These are phyloP conservation scores for Arctia plantaginis DNA, from an alignment of 2,888 invertebrate genomes.

Conservation along the genomic window DNA sequence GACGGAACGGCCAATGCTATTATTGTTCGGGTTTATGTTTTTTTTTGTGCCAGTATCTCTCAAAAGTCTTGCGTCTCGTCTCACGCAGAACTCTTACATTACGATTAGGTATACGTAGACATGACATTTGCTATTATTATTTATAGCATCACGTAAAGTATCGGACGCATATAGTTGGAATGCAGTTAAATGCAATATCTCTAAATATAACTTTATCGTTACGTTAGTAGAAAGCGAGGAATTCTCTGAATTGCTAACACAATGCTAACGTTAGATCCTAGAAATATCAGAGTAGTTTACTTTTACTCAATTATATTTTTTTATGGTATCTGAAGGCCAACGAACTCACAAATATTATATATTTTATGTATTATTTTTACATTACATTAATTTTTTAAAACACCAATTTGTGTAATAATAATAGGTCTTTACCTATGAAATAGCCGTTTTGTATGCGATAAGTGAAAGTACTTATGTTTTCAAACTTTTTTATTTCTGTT, in stretches of 20 bases:
- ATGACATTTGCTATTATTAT: background rate
- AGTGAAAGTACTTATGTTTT: too few species aligned
- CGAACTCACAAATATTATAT: too few species aligned
- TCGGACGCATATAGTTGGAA: background rate
- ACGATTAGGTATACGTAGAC: background rate
- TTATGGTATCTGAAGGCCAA: too few species aligned
- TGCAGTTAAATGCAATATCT: slow-evolving; percentile 5
- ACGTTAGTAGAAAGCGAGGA: background rate
- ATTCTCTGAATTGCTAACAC: background rate
- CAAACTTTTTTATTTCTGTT: too few species aligned
- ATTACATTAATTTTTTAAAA: too few species aligned
- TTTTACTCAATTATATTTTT: background rate
- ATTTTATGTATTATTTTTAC: too few species aligned
- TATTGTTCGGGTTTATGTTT: too few species aligned
- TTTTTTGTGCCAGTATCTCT: background rate
- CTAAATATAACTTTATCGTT: slow-evolving; percentile 8
- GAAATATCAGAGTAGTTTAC: background rate
- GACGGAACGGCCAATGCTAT: too few species aligned
- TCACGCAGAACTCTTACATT: background rate
- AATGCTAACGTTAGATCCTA: background rate
- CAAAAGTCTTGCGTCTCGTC: background rate
- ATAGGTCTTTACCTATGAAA: too few species aligned
- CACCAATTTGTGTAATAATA: too few species aligned
- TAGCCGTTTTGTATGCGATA: too few species aligned
- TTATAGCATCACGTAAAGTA: background rate